Evolutionary conservation across 2,113 vertebrate genomes (phyloP).

Genomic region (Muscicapa adusta): DNA sequence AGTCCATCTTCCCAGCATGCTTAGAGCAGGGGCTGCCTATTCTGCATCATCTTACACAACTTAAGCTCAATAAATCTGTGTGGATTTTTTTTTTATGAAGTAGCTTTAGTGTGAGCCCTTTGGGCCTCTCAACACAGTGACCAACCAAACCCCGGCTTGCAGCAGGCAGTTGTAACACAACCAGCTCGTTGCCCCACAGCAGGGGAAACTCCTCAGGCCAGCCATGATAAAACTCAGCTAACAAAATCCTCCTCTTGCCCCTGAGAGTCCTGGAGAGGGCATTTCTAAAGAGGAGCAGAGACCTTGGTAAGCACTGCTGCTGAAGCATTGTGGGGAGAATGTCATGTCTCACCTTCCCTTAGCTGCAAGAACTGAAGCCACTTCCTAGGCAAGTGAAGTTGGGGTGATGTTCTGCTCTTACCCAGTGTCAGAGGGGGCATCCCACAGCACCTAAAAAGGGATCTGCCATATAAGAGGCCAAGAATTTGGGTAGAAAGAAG

Average conservation of each 20-base stretch:
- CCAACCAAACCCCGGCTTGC: not conserved
- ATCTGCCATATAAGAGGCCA: not conserved
- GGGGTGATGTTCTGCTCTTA: not conserved
- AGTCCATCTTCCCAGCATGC: slow-evolving; percentile 63
- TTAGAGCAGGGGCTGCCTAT: slow-evolving; percentile 37
- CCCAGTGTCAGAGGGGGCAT: not conserved
- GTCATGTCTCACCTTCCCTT: not conserved
- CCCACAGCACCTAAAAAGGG: not conserved
- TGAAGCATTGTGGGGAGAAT: not conserved
- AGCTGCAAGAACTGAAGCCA: not conserved
- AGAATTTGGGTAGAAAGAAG: not conserved
- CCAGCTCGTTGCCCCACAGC: not conserved
- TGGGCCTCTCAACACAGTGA: not conserved
- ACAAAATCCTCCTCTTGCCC: not conserved
- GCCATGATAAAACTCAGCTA: not conserved
- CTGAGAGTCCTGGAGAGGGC: not conserved
- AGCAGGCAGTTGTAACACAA: not conserved
- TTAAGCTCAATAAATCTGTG: slow-evolving; percentile 39
- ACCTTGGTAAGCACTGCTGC: not conserved
- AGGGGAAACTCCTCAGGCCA: not conserved
- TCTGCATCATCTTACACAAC: slow-evolving; percentile 28
- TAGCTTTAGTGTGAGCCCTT: not conserved
- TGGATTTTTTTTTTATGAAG: not conserved
- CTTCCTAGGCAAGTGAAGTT: not conserved
- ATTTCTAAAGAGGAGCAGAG: not conserved